phyloP scores from a whole-genome alignment of 2,888 invertebrate genomes.

The Parascotia fuliginaria region DNA sequence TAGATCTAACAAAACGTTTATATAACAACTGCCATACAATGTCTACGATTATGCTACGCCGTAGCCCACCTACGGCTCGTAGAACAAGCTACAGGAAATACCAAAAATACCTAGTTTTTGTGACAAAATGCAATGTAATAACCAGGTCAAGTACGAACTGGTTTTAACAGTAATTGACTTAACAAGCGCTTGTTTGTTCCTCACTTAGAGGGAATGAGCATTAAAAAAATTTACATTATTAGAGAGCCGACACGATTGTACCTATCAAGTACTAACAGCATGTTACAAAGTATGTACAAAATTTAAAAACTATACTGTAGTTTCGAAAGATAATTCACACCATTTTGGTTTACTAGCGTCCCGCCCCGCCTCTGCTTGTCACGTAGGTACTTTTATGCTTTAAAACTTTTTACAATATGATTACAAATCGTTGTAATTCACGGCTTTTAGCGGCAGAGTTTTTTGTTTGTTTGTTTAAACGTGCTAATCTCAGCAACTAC shows the following conservation, averaged over 20 bases:
- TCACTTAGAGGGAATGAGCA: constrained; percentile 18
- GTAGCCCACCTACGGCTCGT: constrained; percentile 35
- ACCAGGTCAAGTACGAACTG: constrained; percentile 42
- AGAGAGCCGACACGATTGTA: constrained; percentile 27
- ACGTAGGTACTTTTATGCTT: too few relatives aligned
- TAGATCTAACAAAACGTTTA: too few relatives aligned
- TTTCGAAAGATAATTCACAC: too few relatives aligned
- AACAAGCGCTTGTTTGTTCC: constrained; percentile 41
- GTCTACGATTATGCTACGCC: constrained; percentile 12
- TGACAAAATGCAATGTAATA: constrained; percentile 25
- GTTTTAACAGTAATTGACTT: constrained; percentile 34
- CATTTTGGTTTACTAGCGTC: too few relatives aligned
- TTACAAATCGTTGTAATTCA: too few relatives aligned
- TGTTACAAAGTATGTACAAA: not conserved
- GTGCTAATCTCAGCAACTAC: too few relatives aligned
- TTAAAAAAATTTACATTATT: constrained; percentile 20
- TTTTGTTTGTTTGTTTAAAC: too few relatives aligned
- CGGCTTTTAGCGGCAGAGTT: too few relatives aligned
- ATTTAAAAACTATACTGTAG: not conserved
- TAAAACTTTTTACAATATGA: too few relatives aligned
- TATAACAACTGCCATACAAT: too few relatives aligned
- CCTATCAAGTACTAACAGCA: constrained; percentile 25
- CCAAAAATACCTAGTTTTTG: constrained; percentile 20
- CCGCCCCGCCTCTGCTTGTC: too few relatives aligned
- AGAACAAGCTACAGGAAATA: constrained; percentile 24